Evolutionary conservation across 2,113 vertebrate genomes (phyloP).

Genomic region (Takifugu bimaculatus): DNA sequence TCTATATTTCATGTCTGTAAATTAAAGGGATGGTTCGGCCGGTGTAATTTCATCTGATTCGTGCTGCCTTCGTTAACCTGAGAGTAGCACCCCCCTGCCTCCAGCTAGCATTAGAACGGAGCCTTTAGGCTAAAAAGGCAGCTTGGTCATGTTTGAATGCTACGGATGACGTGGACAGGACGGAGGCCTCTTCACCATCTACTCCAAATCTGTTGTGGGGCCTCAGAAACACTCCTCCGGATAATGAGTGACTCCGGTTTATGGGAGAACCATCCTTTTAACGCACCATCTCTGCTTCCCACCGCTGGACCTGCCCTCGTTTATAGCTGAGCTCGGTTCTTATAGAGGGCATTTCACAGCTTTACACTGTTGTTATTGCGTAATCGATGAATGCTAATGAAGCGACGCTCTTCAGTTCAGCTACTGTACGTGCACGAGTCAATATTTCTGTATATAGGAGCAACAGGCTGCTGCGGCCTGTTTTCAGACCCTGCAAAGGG

Average conservation of each 20-base stretch:
- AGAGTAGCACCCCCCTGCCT: no score
- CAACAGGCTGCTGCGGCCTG: slow-evolving; percentile 50
- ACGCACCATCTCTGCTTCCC: slow-evolving; percentile 23
- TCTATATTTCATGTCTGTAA: slow-evolving; percentile 38
- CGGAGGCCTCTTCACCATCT: no score
- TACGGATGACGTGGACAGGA: no score
- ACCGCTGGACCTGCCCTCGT: slow-evolving; percentile 42
- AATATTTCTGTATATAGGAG: slow-evolving; percentile 72
- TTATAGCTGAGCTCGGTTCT: slow-evolving; percentile 66
- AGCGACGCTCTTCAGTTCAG: slow-evolving; percentile 54
- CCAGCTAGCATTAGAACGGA: no score
- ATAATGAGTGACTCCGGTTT: no score
- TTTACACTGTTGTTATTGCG: slow-evolving; percentile 68
- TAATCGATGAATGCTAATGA: slow-evolving; percentile 61
- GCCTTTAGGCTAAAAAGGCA: no score
- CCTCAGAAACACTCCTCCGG: no score
- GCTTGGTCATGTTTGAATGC: no score
- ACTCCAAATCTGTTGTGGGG: no score
- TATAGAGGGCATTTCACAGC: slow-evolving; percentile 68
- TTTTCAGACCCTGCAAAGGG: slow-evolving; percentile 54
- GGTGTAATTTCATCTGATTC: no score
- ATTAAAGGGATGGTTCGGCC: slow-evolving; percentile 21
- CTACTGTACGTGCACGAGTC: slow-evolving; percentile 61
- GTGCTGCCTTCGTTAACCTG: no score
- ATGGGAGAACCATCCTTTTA: not conserved